These are phyloP conservation scores for Apantesis nais DNA, from an alignment of 2,888 invertebrate genomes.

Conservation along the genomic window DNA sequence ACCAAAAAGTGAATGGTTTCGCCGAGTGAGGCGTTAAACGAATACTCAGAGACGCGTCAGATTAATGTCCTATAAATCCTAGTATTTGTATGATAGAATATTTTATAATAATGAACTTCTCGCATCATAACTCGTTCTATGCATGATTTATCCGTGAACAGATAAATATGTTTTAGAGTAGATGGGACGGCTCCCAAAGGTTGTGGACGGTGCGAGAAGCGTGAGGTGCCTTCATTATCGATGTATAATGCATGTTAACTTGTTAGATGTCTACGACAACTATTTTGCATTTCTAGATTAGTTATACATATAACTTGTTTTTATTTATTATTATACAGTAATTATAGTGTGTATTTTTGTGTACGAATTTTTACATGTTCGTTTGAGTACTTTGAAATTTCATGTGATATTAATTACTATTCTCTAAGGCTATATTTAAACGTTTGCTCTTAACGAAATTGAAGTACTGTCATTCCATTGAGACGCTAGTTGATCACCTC, in stretches of 20 bases:
- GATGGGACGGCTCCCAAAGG: slow-evolving; percentile 30
- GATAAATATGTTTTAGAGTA: slow-evolving; percentile 81
- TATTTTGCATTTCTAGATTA: slow-evolving; percentile 83
- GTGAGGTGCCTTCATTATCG: slow-evolving; percentile 74
- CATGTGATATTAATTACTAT: slow-evolving; percentile 83
- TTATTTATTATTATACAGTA: slow-evolving; percentile 80
- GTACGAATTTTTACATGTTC: slow-evolving; percentile 74
- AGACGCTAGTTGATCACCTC: slow-evolving; percentile 42
- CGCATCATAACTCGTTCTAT: slow-evolving; percentile 62
- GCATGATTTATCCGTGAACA: slow-evolving; percentile 75
- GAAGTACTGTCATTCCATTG: slow-evolving; percentile 71
- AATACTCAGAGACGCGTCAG: slow-evolving; percentile 61
- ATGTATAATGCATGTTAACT: slow-evolving; percentile 76
- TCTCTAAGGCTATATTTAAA: slow-evolving; percentile 74
- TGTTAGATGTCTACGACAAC: slow-evolving; percentile 72
- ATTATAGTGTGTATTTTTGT: slow-evolving; percentile 80
- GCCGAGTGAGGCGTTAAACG: slow-evolving; percentile 55
- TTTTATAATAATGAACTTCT: slow-evolving; percentile 55
- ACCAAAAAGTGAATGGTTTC: slow-evolving; percentile 59
- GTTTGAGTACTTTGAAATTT: slow-evolving; percentile 80
- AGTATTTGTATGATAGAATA: slow-evolving; percentile 73
- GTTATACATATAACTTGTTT: slow-evolving; percentile 78
- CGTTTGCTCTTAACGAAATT: slow-evolving; percentile 64
- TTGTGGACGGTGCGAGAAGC: slow-evolving; percentile 53
- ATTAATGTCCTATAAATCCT: slow-evolving; percentile 64